Percentiles rank a stretch among this genome's conserved stretches.
These are phyloP conservation scores for Hypercompe scribonia DNA, from an alignment of 2,888 invertebrate genomes.

Conservation along the genomic window DNA sequence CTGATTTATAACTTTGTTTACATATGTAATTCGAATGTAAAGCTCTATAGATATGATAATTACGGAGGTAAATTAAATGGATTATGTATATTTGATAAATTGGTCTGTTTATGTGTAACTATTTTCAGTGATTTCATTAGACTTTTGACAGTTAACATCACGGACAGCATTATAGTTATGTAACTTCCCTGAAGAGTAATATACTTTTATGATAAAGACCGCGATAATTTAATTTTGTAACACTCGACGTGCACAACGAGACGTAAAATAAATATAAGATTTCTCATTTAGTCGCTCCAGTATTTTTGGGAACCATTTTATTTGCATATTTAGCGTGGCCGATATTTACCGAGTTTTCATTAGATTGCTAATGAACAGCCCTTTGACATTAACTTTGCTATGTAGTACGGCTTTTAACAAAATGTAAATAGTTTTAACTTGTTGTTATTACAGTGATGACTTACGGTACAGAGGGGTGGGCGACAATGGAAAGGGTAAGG, in stretches of 20 bases:
- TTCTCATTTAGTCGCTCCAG: slow-evolving; percentile 14
- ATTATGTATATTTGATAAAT: background rate
- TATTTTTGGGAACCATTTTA: slow-evolving; percentile 21
- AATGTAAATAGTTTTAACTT: background rate
- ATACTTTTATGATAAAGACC: background rate
- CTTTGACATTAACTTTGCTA: background rate
- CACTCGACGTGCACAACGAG: background rate
- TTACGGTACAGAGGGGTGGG: no score
- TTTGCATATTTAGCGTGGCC: slow-evolving; percentile 26
- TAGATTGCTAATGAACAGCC: background rate
- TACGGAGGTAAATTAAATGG: background rate
- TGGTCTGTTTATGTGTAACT: background rate
- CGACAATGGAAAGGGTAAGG: no score
- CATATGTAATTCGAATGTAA: background rate
- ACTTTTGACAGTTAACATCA: background rate
- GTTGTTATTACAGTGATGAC: background rate
- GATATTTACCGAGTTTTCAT: slow-evolving; percentile 7
- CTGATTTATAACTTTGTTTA: slow-evolving; percentile 10
- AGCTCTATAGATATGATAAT: background rate
- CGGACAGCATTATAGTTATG: background rate
- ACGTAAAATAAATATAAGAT: slow-evolving; percentile 8
- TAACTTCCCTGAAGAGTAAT: background rate
- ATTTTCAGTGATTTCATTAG: background rate
- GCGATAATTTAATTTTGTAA: background rate
- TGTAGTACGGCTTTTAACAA: background rate